phyloP scores from a whole-genome alignment of 1,140 invertebrate species.

The Episyrphus balteatus region DNA sequence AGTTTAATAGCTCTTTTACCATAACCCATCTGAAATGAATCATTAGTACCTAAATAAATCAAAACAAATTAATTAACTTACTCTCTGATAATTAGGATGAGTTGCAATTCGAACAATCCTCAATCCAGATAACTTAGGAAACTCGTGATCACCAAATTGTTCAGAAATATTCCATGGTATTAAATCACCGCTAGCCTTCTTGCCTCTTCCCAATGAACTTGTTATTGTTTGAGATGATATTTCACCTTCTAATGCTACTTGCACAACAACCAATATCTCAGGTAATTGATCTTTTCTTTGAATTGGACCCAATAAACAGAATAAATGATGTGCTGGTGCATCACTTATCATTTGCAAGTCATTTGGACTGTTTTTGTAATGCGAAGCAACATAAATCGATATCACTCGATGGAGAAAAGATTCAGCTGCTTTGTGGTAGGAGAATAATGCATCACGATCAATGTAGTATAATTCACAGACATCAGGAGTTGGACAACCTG shows the following conservation, averaged over 20 bases:
- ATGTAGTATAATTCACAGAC: conserved; percentile 86
- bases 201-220: conserved; percentile 70
- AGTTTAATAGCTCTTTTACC: conserved; percentile 74
- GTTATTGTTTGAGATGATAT: conserved; percentile 68
- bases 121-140: conserved; percentile 81
- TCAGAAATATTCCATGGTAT: conserved; percentile 98
- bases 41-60: neutral
- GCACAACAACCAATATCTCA: conserved; percentile 83
- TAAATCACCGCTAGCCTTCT: conserved; percentile 87
- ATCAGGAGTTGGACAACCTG: conserved; percentile 76
- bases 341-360: conserved; percentile 98
- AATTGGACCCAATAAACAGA: conserved; percentile 84
- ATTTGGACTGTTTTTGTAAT: conserved; percentile 99
- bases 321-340: conserved; percentile 95
- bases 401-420: conserved; percentile 86
- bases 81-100: conserved; percentile 93
- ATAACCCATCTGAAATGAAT: conserved; percentile 77
- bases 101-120: conserved; percentile 93
- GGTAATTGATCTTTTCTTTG: conserved; percentile 62
- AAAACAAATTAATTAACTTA: conserved; percentile 30
- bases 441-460: conserved; percentile 92
- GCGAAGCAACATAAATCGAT: conserved; percentile 89
- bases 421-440: conserved; percentile 93
- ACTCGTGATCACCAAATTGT: conserved; percentile 90
- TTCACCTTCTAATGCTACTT: conserved; percentile 93